Conservation (phyloP, 2,888 invertebrate species). For the Andrena chrysosceles region DNA sequence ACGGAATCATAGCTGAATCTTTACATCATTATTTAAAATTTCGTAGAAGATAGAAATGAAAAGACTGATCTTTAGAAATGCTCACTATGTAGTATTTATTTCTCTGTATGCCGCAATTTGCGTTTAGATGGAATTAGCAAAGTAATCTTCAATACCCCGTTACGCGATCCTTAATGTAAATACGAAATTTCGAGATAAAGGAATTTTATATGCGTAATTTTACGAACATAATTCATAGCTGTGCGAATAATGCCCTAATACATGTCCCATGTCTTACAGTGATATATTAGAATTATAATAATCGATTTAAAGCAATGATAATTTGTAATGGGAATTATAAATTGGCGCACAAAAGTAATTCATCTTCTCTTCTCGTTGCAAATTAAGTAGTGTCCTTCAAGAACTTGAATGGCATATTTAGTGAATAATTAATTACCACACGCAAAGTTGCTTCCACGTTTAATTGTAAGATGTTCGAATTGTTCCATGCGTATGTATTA, state of each 20-base stretch:
- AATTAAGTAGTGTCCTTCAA: slow-evolving; percentile 1
- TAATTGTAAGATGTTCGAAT: slow-evolving; percentile 13
- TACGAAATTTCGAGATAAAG: slow-evolving; percentile 44
- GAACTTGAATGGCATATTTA: background rate
- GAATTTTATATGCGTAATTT: slow-evolving; percentile 47
- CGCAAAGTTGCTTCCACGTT: slow-evolving; percentile 6
- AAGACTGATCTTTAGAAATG: slow-evolving; percentile 69
- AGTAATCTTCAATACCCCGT: slow-evolving; percentile 31
- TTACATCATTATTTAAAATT: slow-evolving; percentile 58
- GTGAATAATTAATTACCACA: background rate
- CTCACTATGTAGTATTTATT: slow-evolving; percentile 62
- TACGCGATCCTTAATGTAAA: slow-evolving; percentile 49
- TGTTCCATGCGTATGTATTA: background rate
- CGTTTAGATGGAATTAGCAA: slow-evolving; percentile 38
- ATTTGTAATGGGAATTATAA: background rate
- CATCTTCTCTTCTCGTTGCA: background rate
- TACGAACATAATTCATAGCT: slow-evolving; percentile 7
- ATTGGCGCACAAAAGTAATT: background rate
- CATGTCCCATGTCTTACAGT: slow-evolving; percentile 9
- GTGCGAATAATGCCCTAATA: slow-evolving; percentile 21
- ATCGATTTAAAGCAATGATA: slow-evolving; percentile 15
- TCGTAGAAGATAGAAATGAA: slow-evolving; percentile 63
- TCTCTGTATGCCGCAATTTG: slow-evolving; percentile 24
- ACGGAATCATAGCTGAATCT: slow-evolving; percentile 28
- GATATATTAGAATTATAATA: slow-evolving; percentile 27